A percentile compares a stretch with the other conserved stretches of the same genome.
phyloP scores from a whole-genome alignment of 2,797 vertebrate species.

The Mallotus villosus region DNA sequence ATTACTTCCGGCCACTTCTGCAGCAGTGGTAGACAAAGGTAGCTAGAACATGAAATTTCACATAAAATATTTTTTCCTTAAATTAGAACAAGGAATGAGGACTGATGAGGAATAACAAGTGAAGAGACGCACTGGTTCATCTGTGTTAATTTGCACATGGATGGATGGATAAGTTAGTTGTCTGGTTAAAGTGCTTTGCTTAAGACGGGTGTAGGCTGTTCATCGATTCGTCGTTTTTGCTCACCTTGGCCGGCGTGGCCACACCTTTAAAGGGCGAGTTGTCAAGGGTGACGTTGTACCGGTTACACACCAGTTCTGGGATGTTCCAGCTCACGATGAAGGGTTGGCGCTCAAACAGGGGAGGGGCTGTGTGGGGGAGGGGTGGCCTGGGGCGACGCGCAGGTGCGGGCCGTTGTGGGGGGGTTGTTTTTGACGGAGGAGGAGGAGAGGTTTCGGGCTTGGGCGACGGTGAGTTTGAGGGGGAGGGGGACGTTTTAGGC shows the following conservation, averaged over 20 bases:
- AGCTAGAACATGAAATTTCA: too few species aligned
- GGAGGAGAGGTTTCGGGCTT: background rate
- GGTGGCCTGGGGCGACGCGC: background rate
- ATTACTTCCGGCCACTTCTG: too few species aligned
- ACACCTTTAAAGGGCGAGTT: slow-evolving; percentile 68
- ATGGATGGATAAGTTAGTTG: background rate
- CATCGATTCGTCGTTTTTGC: background rate
- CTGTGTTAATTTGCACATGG: too few species aligned
- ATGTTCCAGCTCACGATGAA: slow-evolving; percentile 83
- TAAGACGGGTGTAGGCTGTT: background rate
- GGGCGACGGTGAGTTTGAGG: slow-evolving; percentile 2
- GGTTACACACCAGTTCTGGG: slow-evolving; percentile 73
- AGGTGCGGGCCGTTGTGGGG: background rate
- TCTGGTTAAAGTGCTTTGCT: background rate
- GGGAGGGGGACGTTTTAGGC: slow-evolving; percentile 1
- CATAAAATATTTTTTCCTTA: too few species aligned
- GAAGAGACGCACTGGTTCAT: too few species aligned
- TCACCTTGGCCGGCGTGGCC: slow-evolving; percentile 68
- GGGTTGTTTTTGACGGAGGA: background rate
- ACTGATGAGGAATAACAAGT: too few species aligned
- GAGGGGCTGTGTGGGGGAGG: slow-evolving; percentile 47
- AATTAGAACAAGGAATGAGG: too few species aligned
- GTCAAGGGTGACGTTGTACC: slow-evolving; percentile 70
- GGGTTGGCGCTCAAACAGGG: slow-evolving; percentile 66
- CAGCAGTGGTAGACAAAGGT: slow-evolving; percentile 2